Evolutionary conservation across 2,888 invertebrate species (phyloP).

Genomic region (Linnaemya tessellans): DNA sequence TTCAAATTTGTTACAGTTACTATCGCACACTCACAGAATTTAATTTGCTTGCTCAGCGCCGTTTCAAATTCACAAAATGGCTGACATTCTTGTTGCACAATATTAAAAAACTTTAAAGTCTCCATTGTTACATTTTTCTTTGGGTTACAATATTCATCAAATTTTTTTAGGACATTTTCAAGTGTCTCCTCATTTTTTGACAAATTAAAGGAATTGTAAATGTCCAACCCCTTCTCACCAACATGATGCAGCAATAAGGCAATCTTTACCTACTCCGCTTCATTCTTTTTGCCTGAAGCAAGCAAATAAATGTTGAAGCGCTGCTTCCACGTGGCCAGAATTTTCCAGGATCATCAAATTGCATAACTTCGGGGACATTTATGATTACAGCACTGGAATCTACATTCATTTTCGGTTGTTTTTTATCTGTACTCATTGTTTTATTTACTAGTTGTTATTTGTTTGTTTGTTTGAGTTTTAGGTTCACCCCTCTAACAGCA

Average conservation of each 20-base stretch:
- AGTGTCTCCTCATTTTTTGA: not conserved
- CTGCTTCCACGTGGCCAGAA: slow-evolving; percentile 7
- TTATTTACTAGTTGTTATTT: too few relatives aligned
- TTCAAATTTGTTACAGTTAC: slow-evolving; percentile 27
- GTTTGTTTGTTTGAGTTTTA: too few relatives aligned
- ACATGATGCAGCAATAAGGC: not conserved
- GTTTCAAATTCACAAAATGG: slow-evolving; percentile 46
- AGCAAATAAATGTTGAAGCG: slow-evolving; percentile 18
- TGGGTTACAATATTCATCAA: slow-evolving; percentile 33
- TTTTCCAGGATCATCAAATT: slow-evolving; percentile 11
- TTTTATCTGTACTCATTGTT: not conserved
- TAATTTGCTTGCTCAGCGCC: slow-evolving; percentile 35
- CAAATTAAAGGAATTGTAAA: slow-evolving; percentile 22
- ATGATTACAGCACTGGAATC: not conserved
- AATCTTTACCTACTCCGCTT: slow-evolving; percentile 10
- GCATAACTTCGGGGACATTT: slow-evolving; percentile 5
- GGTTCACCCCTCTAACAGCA: too few relatives aligned
- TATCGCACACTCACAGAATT: slow-evolving; percentile 23
- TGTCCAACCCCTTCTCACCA: slow-evolving; percentile 24
- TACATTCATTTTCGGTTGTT: not conserved
- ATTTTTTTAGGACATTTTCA: slow-evolving; percentile 9
- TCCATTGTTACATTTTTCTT: slow-evolving; percentile 35
- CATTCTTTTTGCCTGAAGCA: too few relatives aligned
- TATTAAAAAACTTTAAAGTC: slow-evolving; percentile 38
- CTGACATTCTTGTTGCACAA: slow-evolving; percentile 34